These are phyloP conservation scores for Colletes gigas DNA, from an alignment of 1,140 invertebrate species.

Conservation along the genomic window DNA sequence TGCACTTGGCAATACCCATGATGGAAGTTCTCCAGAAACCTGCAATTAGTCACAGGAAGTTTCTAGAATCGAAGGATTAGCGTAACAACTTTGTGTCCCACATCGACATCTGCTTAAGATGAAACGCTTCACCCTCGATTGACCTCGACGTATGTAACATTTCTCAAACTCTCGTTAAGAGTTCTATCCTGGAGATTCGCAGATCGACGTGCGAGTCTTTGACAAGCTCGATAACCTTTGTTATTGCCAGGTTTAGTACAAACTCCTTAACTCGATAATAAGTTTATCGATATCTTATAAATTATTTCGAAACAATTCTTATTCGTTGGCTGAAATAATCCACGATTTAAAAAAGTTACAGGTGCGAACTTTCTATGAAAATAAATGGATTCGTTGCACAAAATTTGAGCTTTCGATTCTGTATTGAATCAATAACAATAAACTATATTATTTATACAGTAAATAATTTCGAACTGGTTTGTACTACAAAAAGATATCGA, in stretches of 20 bases:
- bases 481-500: too few relatives aligned
- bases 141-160: slow-evolving; percentile 53
- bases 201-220: background rate
- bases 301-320: too few relatives aligned
- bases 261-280: background rate
- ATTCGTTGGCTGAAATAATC: too few relatives aligned
- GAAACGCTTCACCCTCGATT: slow-evolving; percentile 55
- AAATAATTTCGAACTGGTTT: too few relatives aligned
- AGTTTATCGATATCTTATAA: background rate
- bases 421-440: too few relatives aligned
- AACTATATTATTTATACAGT: too few relatives aligned
- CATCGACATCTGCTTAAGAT: slow-evolving; percentile 70
- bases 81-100: slow-evolving; percentile 42
- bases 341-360: too few relatives aligned
- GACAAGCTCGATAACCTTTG: slow-evolving; percentile 5
- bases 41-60: slow-evolving; percentile 48
- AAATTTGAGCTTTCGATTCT: too few relatives aligned
- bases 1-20: background rate
- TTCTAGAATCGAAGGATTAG: slow-evolving; percentile 46
- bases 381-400: too few relatives aligned
- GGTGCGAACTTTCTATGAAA: too few relatives aligned
- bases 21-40: slow-evolving; percentile 7
- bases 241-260: background rate
- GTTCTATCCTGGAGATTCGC: slow-evolving; percentile 14
- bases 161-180: slow-evolving; percentile 66